Evolutionary conservation across 2,797 vertebrate genomes (phyloP).

Genomic region (Jordanella pulchra): DNA sequence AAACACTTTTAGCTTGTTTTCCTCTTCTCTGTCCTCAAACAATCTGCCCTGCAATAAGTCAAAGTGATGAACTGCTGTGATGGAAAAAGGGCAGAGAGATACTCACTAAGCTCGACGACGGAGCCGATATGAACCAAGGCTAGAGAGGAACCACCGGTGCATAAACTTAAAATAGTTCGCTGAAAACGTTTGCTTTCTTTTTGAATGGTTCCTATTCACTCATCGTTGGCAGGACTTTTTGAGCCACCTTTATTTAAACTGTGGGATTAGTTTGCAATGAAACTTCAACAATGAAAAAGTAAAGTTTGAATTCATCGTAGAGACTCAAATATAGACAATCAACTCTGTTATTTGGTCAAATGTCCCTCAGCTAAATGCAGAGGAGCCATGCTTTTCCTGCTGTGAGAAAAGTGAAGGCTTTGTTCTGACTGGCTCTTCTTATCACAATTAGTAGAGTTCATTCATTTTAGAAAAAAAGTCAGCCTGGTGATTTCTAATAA

Average conservation of each 20-base stretch:
- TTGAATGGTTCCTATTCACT: neutral
- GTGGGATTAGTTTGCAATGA: neutral
- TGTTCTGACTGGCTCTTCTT: neutral
- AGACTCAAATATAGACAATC: neutral
- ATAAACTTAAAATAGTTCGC: constrained; percentile 23
- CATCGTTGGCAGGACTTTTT: neutral
- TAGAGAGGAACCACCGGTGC: constrained; percentile 25
- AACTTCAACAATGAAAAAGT: neutral
- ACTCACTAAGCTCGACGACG: constrained; percentile 20
- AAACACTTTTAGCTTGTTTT: constrained; percentile 60
- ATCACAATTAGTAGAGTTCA: neutral
- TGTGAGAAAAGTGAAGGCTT: too few species aligned
- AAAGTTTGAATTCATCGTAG: neutral
- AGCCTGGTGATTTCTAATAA: too few species aligned
- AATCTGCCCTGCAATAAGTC: constrained; percentile 62
- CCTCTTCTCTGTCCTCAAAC: constrained; percentile 51
- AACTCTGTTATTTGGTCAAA: neutral
- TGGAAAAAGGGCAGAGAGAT: constrained; percentile 26
- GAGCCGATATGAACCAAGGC: constrained; percentile 34
- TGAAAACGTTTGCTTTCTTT: constrained; percentile 2
- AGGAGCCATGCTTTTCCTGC: neutral
- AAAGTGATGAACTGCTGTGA: constrained; percentile 49
- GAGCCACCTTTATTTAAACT: neutral
- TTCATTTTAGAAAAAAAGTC: neutral
- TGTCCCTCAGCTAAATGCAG: neutral